Conservation (phyloP, 2,888 invertebrate genomes). For the Eupithecia vulgata region DNA sequence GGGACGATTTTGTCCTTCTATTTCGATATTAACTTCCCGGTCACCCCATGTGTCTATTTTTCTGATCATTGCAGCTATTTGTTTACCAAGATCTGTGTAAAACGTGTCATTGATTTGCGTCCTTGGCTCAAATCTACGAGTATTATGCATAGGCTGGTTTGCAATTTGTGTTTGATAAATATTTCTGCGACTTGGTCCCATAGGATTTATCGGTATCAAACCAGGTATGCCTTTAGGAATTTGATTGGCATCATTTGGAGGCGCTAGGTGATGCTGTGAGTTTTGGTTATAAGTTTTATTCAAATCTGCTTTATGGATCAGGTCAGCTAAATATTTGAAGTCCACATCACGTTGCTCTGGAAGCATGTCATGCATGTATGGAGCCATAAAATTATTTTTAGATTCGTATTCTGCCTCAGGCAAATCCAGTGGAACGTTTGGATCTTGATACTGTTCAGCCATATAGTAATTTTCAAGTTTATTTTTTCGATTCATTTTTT, state of each 20-base stretch:
- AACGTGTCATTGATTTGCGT: conserved; percentile 58
- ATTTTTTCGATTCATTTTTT: conserved; percentile 50
- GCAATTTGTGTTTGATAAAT: conserved; percentile 34
- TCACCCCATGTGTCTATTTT: conserved; percentile 58
- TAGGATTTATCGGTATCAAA: conserved; percentile 20
- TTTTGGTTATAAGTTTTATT: conserved; percentile 44
- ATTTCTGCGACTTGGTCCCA: conserved; percentile 41
- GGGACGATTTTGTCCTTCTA: conserved; percentile 48
- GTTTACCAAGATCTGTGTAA: conserved; percentile 69
- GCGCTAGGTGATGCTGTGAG: background rate
- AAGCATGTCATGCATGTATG: conserved; percentile 36
- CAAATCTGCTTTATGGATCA: conserved; percentile 67
- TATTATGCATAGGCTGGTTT: conserved; percentile 12
- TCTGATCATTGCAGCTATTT: conserved; percentile 73
- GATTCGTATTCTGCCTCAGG: conserved; percentile 15
- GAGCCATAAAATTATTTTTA: conserved; percentile 18
- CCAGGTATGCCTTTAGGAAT: conserved; percentile 14
- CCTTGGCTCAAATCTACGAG: conserved; percentile 32
- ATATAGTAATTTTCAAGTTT: conserved; percentile 41
- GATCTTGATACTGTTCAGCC: conserved; percentile 42
- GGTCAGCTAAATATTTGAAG: conserved; percentile 72
- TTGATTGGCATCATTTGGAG: background rate
- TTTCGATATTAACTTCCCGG: conserved; percentile 57
- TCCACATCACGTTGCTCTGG: conserved; percentile 56
- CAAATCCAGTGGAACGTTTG: conserved; percentile 39